phyloP scores from a whole-genome alignment of 2,113 vertebrate genomes.

The Benitochromis conjunctus region DNA sequence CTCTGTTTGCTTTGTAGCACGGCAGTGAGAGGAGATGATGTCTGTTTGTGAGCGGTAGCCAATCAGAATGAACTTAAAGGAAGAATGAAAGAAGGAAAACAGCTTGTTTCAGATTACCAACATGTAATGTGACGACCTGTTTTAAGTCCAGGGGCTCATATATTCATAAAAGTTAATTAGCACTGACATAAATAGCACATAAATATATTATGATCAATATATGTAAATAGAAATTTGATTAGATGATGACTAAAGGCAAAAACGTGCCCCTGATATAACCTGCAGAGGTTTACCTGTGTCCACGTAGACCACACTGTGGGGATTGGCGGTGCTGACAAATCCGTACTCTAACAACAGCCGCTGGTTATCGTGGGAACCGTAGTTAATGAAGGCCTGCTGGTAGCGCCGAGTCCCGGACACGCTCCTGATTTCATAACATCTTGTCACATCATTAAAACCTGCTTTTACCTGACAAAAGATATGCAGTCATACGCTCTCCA shows the following conservation, averaged over 20 bases:
- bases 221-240: not conserved
- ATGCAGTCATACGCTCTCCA: accelerated
- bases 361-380: conserved; percentile 90
- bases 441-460: conserved; percentile 76
- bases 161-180: not conserved
- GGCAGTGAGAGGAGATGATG: not conserved
- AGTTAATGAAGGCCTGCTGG: conserved; percentile 88
- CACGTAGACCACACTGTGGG: conserved; percentile 85
- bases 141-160: accelerated
- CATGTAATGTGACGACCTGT: not conserved
- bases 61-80: not conserved
- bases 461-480: conserved; percentile 78
- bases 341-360: conserved; percentile 91
- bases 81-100: not conserved
- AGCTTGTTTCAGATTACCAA: not conserved
- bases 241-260: accelerated
- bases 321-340: conserved; percentile 80
- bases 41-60: not conserved
- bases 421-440: conserved; percentile 83
- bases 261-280: not conserved
- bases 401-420: conserved; percentile 59
- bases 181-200: not conserved
- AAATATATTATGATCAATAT: not conserved
- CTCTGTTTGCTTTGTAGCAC: not conserved
- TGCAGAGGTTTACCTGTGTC: conserved; percentile 70